Evolutionary conservation across 2,888 invertebrate genomes (phyloP).

Genomic region (Lacanobia oleracea): DNA sequence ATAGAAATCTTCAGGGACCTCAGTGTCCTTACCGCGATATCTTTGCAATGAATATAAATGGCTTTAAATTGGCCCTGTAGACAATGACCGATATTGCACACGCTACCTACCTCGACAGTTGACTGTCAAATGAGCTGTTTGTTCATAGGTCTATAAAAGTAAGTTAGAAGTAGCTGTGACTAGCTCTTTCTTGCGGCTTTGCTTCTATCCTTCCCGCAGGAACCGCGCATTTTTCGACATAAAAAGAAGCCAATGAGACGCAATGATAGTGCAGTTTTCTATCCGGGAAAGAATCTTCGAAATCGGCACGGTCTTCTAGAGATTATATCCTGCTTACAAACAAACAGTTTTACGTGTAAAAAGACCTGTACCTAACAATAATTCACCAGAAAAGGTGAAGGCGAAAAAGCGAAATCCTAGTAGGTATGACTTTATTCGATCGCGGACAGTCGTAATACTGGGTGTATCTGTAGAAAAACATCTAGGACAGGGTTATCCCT

Average conservation of each 20-base stretch:
- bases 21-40: slow-evolving; percentile 19
- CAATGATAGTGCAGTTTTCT: no score
- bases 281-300: no score
- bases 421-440: neutral
- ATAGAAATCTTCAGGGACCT: slow-evolving; percentile 42
- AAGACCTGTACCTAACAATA: neutral
- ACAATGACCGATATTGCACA: slow-evolving; percentile 38
- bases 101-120: slow-evolving; percentile 1
- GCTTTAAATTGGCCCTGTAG: slow-evolving; percentile 37
- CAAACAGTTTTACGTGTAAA: neutral
- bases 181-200: neutral
- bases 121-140: neutral
- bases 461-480: slow-evolving; percentile 7
- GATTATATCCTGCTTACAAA: neutral
- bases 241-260: no score
- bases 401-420: neutral
- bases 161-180: neutral
- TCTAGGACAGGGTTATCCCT: neutral
- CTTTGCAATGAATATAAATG: slow-evolving; percentile 54
- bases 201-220: neutral
- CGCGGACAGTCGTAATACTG: neutral
- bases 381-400: neutral
- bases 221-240: no score
- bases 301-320: neutral
- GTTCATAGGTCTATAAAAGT: neutral